Evolutionary conservation across 2,797 vertebrate genomes (phyloP).

Genomic region (Sebastes hopkinsi): DNA sequence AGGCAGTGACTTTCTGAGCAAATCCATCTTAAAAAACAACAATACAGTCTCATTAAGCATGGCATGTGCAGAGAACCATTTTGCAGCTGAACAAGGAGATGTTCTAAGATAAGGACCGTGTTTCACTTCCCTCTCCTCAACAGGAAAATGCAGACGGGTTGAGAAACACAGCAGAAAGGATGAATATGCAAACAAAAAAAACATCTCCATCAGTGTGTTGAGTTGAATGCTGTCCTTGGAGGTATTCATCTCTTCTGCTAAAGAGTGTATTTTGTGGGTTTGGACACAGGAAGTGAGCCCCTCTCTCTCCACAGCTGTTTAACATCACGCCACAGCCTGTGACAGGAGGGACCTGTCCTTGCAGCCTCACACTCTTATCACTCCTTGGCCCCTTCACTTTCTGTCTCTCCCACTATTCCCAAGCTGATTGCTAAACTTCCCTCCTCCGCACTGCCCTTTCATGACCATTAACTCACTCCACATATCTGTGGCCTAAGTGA

Average conservation of each 20-base stretch:
- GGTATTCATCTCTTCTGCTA: constrained; percentile 9
- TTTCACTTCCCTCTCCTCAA: constrained; percentile 41
- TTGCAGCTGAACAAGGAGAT: not conserved
- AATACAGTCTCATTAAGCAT: not conserved
- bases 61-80: not conserved
- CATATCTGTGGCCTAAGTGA: constrained; percentile 41
- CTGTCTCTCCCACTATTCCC: constrained; percentile 59
- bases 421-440: constrained; percentile 48
- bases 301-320: constrained; percentile 62
- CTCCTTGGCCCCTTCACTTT: constrained; percentile 35
- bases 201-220: not conserved
- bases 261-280: not conserved
- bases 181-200: not conserved
- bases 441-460: constrained; percentile 50
- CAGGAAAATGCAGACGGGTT: constrained; percentile 19
- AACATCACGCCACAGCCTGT: constrained; percentile 59
- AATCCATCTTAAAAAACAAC: not conserved
- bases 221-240: not conserved
- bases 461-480: constrained; percentile 53
- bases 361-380: constrained; percentile 56
- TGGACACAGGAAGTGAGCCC: constrained; percentile 56
- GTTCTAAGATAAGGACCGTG: not conserved
- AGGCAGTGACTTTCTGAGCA: not conserved
- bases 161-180: constrained; percentile 7
- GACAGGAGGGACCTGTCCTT: constrained; percentile 63